Base-by-base conservation (phyloP, 2,113 vertebrate species). In the Gopherus flavomarginatus region DNA sequence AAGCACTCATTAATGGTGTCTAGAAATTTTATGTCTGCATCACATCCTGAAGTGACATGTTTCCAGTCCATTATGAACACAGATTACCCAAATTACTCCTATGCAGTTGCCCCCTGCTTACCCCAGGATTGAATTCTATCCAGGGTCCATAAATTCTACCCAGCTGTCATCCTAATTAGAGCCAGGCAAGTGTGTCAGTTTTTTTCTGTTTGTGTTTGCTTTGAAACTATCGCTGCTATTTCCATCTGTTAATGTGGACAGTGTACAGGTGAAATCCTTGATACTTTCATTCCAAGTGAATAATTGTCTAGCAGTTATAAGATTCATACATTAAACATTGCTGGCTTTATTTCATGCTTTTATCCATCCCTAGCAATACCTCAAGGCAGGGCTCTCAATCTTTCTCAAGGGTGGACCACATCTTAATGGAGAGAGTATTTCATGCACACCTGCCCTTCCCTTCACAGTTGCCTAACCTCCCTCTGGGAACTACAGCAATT, bases 281-380 rank as follows among this genome's bases (percentile, higher is more conserved):
- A 90, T 38, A 16, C 78, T 89, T 96, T 80, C 83, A 94, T 81
- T 96, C 94, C 94, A 69, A 94, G 83, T 97, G 90, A 97, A 95
- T 95, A 92, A 94, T 96, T 97, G 97, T 50, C n/a, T 93, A 93
- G 89, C 94, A 96, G 75, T 94, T 96, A 83, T 75, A 83, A 90
- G 95, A 83, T 96, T 93, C 95, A 95, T 96, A 95, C 96, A 91
- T 84, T 85, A 95, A 96, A 95, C 92, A 94, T 94, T 89, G 93
- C 56, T 90, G 82, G 84, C 69, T 59, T 5, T 80, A 88, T 88
- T 88, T 87, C 92, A 81, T 92, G 62, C 81, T 80, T 69, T 97
- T 89, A 94, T 94, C 97, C 54, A 31, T 82, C 87, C 24, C 4
- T 47, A 94, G 94, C 81, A 83, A 27, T 94, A 83, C 91, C 81